Percentiles rank a stretch among this genome's conserved stretches.
phyloP scores from a whole-genome alignment of 2,888 invertebrate genomes.

The Atethmia centrago region DNA sequence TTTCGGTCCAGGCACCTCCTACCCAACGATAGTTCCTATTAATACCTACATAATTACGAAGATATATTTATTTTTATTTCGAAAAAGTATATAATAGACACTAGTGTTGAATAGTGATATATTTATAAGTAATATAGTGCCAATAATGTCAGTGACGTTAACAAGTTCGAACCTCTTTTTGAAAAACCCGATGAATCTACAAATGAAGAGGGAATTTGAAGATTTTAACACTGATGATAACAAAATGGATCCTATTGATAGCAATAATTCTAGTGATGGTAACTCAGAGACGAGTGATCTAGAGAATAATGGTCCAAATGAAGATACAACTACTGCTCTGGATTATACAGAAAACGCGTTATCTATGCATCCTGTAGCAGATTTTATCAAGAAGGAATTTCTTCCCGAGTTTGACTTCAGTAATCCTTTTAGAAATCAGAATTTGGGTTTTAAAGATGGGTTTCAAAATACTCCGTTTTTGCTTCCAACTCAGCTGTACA shows the following conservation, averaged over 20 bases:
- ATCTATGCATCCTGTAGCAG: conserved; percentile 84
- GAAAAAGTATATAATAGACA: conserved; percentile 78
- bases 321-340: conserved; percentile 78
- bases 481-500: conserved; percentile 94
- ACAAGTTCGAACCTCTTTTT: conserved; percentile 83
- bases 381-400: conserved; percentile 89
- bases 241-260: conserved; percentile 82
- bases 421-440: conserved; percentile 86
- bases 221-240: conserved; percentile 81
- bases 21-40: conserved; percentile 91
- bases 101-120: conserved; percentile 76
- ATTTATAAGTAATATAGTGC: conserved; percentile 80
- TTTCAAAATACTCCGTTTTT: conserved; percentile 90
- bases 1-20: conserved; percentile 87
- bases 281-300: conserved; percentile 86
- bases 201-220: conserved; percentile 87
- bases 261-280: conserved; percentile 83
- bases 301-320: conserved; percentile 82
- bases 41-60: conserved; percentile 89
- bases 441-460: conserved; percentile 83
- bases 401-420: conserved; percentile 86
- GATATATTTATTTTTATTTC: conserved; percentile 88
- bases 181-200: conserved; percentile 84
- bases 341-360: conserved; percentile 86
- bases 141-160: conserved; percentile 86